Conservation (phyloP, 2,113 vertebrate species). For the Redunca redunca region DNA sequence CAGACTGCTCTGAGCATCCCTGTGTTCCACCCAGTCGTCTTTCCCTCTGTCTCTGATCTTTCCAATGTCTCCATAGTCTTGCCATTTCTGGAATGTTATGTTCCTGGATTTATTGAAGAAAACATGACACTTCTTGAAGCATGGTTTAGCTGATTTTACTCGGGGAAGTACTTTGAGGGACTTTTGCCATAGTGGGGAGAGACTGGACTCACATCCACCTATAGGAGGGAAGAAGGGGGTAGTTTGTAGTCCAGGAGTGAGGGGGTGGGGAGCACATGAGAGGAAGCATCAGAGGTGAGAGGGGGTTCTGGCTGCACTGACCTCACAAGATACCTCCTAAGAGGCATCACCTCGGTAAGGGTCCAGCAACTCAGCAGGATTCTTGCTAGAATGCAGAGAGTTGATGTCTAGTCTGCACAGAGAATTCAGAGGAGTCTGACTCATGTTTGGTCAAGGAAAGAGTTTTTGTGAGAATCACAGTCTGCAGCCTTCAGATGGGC, state of each 20-base stretch:
- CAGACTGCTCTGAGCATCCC: not conserved
- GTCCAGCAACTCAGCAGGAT: not conserved
- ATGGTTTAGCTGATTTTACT: not conserved
- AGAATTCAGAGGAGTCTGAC: not conserved
- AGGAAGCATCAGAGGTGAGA: not conserved
- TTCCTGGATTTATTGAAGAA: not conserved
- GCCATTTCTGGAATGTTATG: not conserved
- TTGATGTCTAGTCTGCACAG: not conserved
- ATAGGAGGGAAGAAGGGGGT: not conserved
- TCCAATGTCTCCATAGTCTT: not conserved
- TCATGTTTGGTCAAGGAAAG: not conserved
- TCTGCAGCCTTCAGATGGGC: not conserved
- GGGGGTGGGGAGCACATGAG: not conserved
- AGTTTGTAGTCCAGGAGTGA: not conserved
- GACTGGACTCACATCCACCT: not conserved
- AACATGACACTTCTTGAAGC: not conserved
- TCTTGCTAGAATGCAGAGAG: not conserved
- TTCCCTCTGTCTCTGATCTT: not conserved
- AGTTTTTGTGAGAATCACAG: not conserved
- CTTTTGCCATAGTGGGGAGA: not conserved
- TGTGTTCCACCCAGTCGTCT: accelerated
- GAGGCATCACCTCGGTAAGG: no score
- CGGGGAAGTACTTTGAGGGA: accelerated
- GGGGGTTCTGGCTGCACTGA: not conserved
- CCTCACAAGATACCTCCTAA: not conserved